A percentile compares a stretch with the other conserved stretches of the same genome.
These are phyloP conservation scores for Pristionchus fissidentatus DNA, from an alignment of 2,888 invertebrate genomes.

Conservation along the genomic window DNA sequence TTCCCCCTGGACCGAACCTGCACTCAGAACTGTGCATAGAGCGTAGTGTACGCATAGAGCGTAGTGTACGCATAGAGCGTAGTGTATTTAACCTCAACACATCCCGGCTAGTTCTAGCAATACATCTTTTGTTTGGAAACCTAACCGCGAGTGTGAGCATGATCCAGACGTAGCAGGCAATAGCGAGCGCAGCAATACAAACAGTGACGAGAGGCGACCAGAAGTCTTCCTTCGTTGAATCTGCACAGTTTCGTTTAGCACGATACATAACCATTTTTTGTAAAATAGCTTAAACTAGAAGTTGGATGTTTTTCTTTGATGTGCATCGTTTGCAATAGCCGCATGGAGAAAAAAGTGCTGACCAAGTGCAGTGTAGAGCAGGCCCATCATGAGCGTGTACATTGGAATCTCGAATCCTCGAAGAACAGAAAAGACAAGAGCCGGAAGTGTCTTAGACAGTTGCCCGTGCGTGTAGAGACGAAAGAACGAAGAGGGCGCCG, in stretches of 20 bases:
- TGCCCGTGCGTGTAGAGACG: conserved; percentile 9
- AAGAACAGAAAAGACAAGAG: conserved; percentile 12
- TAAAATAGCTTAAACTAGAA: background rate
- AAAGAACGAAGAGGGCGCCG: background rate
- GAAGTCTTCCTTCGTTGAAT: background rate
- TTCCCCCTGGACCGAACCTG: too few relatives aligned
- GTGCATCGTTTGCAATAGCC: background rate
- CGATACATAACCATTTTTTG: background rate
- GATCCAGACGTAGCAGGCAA: background rate
- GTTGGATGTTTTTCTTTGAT: background rate
- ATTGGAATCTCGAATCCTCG: conserved; percentile 20
- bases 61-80: too few relatives aligned
- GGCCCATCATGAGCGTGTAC: background rate
- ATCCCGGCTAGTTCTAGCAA: too few relatives aligned
- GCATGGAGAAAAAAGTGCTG: background rate
- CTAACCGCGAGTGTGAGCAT: background rate
- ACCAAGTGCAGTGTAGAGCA: conserved; percentile 15
- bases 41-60: too few relatives aligned
- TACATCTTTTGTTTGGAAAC: background rate
- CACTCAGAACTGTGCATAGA: too few relatives aligned
- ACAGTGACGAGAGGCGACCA: background rate
- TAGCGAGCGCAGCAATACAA: background rate
- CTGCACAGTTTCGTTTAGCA: background rate
- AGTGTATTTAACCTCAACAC: too few relatives aligned
- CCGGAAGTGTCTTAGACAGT: background rate